A percentile compares a stretch with the other conserved stretches of the same genome.
Conservation (phyloP, 2,888 invertebrate species). For the Aricia artaxerxes region DNA sequence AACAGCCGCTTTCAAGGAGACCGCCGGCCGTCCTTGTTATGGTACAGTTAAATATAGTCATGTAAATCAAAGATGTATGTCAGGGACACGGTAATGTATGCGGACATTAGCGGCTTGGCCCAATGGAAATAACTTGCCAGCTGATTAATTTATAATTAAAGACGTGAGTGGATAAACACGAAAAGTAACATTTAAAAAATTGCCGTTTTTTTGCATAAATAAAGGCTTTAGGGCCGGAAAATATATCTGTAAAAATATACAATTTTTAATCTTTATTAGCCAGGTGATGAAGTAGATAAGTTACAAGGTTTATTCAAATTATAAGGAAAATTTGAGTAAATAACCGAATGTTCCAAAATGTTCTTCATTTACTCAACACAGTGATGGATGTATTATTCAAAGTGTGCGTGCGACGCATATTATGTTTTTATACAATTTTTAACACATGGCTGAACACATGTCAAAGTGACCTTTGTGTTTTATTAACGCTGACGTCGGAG, state of each 20-base stretch:
- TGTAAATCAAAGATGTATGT: constrained; percentile 34
- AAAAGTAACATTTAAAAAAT: too few relatives aligned
- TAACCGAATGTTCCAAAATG: too few relatives aligned
- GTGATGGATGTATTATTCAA: constrained; percentile 25
- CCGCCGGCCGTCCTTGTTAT: constrained; percentile 14
- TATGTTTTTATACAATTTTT: neutral
- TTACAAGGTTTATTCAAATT: too few relatives aligned
- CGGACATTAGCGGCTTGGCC: constrained; percentile 26
- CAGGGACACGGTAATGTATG: constrained; percentile 30
- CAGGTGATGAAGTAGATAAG: too few relatives aligned
- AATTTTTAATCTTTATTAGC: too few relatives aligned
- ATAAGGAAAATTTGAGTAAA: too few relatives aligned
- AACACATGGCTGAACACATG: neutral
- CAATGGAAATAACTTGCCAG: constrained; percentile 19
- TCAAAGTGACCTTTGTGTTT: constrained; percentile 14
- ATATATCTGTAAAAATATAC: too few relatives aligned
- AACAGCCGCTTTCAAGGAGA: neutral
- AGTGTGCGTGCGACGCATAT: constrained; percentile 16
- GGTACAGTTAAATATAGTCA: constrained; percentile 19
- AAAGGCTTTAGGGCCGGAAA: too few relatives aligned
- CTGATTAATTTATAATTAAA: constrained; percentile 27
- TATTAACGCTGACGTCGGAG: neutral
- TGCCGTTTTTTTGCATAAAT: too few relatives aligned
- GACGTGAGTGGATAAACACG: too few relatives aligned
- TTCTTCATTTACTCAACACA: neutral